A percentile compares a stretch with the other conserved stretches of the same genome.
Evolutionary conservation across 2,888 invertebrate species (phyloP).

Genomic region (Sympetrum striolatum): DNA sequence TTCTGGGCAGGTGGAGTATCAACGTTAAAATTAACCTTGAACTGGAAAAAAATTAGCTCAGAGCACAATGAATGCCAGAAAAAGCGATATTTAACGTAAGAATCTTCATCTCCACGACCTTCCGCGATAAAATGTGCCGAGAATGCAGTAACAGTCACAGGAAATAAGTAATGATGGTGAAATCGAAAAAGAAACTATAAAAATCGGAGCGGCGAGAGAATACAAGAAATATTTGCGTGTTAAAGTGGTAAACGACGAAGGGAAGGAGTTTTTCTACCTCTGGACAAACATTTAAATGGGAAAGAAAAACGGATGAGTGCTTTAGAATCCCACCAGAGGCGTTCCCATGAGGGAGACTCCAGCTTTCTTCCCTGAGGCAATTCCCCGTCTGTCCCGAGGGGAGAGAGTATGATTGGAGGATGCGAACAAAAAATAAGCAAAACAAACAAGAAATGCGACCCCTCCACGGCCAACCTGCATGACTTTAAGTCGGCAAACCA

Average conservation of each 20-base stretch:
- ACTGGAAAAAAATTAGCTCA: too few species aligned
- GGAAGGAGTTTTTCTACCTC: too few species aligned
- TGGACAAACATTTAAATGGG: not conserved
- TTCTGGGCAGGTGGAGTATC: too few species aligned
- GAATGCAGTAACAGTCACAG: too few species aligned
- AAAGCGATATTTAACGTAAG: too few species aligned
- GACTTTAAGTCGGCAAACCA: slow-evolving; percentile 32
- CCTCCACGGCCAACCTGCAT: not conserved
- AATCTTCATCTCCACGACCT: too few species aligned
- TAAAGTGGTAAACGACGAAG: too few species aligned
- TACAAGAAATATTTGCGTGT: too few species aligned
- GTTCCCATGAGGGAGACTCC: not conserved
- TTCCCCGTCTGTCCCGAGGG: not conserved
- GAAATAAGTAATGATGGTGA: not conserved
- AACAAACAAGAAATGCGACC: not conserved
- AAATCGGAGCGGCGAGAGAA: too few species aligned
- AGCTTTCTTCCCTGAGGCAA: not conserved
- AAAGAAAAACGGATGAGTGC: not conserved
- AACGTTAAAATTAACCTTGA: too few species aligned
- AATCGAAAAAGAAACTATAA: not conserved
- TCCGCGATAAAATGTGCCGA: too few species aligned
- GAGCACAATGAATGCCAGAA: too few species aligned
- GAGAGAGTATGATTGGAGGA: not conserved
- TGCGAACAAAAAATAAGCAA: not conserved
- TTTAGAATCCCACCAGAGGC: not conserved